Evolutionary conservation across 2,113 vertebrate genomes (phyloP), one percentile per base, ranked within the genome.

Genomic region (Gopherus evgoodei): DNA sequence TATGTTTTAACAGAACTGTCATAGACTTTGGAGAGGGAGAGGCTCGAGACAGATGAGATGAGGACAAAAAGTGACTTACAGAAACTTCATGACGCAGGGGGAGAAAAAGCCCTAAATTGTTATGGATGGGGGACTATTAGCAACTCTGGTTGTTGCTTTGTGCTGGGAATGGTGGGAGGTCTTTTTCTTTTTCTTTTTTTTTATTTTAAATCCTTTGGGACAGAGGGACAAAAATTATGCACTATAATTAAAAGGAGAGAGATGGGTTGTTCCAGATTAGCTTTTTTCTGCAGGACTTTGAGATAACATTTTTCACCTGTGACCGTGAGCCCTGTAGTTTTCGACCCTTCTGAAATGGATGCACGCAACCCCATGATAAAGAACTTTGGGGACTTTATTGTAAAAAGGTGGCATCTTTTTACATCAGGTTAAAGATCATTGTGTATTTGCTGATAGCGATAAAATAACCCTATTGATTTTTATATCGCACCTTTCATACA

Each of bases 1-100:
- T 92, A 94, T 79, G 81, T 12, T 96, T 94, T 75, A 35, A 88
- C 91, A 92, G 90, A 93, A 87, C 93, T 96, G 94, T 95, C 94
- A 96, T n/a, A 88, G 79, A 44, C 0, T 1, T 91, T 95, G 89
- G 78, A 11, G 3, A 86, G 49, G 52, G 21, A 84, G 54, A 92
- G 19, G 57, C 44, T 94, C 1, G 2, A 92, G 94, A 94, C 81
- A 88, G 79, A 96, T 88, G 90, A 94, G 93, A 35, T 49, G 54
- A 90, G 89, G 86, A 92, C 69, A 81, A 90, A 84, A 93, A 96
- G 50, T 93, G 53, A 3, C 75, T 72, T 83, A 12, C 8, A 90
- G 83, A 86, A 92, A 91, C 81, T 92, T 94, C 52, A 85, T 0
- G 72, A 72, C 8, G 31, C 57, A 29, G 84, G 89, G 93, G 56